Base-by-base conservation (phyloP, 1,140 invertebrate genomes). In the Ooceraea biroi region DNA sequence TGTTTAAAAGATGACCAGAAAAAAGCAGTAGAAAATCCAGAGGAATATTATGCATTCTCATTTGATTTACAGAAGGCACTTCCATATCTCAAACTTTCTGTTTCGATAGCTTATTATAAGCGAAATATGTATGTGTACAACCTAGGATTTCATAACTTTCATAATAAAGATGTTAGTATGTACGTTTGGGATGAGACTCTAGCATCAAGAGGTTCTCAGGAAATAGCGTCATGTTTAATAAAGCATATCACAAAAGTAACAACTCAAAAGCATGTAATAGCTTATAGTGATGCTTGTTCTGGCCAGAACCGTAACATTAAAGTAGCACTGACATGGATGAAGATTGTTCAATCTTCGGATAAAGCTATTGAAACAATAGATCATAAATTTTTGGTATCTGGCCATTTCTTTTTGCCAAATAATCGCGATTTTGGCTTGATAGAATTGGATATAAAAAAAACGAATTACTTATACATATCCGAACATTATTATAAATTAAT, bases 321-420 rank as follows among this genome's bases (percentile, higher is more conserved):
- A 83, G 76, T 84, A 76, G 83, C 87, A 80, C 71, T 88, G n/a
- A 77, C 44, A 61, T 85, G 74, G 19, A 65, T 91, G 57, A 90
- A 91, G 78, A 83, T 90, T 88, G 58, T 69, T 44, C 82, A 87
- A 50, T 74, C 65, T 30, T 77, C 50, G 11, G 46, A 85, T 61
- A 86, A 87, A 83, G 85, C 83, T 84, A 82, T 86, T 71, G 82
- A 91, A 87, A 83, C 41, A 27, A 84, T 92, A 74, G 91, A 90
- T 66, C 86, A 90, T 30, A 91, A 88, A 80, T 91, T 90, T 88
- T 84, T 91, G 41, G 82, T 91, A 69, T 88, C 82, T 5, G 86
- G 90, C 14, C 90, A 92, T 87, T 91, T 87, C 17, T 90, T 86
- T 86, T 74, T 90, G 65, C 89, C 83, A 27, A 90, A 89, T 83